Conservation (phyloP, 2,797 vertebrate genomes). For the Monodelphis domestica region DNA sequence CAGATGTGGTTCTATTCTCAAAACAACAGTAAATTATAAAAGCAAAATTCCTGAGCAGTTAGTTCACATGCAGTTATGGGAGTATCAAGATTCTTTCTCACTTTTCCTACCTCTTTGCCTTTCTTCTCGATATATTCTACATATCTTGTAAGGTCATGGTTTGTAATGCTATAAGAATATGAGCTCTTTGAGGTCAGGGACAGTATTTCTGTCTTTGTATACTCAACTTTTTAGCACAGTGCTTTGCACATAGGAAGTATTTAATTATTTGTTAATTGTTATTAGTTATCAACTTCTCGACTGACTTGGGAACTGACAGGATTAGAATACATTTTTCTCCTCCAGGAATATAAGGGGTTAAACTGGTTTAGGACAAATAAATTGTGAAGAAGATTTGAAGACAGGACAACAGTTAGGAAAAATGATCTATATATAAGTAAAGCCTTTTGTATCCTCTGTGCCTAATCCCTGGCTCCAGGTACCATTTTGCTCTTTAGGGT, state of each 20-base stretch:
- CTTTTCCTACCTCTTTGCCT: not conserved
- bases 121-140: not conserved
- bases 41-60: not conserved
- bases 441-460: not conserved
- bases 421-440: not conserved
- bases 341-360: not conserved
- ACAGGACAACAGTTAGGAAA: not conserved
- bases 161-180: not conserved
- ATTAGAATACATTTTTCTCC: not conserved
- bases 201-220: not conserved
- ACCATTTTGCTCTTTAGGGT: not conserved
- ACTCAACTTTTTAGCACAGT: not conserved
- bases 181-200: not conserved
- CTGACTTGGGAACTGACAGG: not conserved
- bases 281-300: too few relatives aligned
- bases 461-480: too few relatives aligned
- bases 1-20: not conserved
- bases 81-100: not conserved
- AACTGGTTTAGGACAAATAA: not conserved
- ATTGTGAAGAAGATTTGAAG: not conserved
- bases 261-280: too few relatives aligned
- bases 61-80: not conserved
- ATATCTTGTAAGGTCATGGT: not conserved
- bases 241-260: not conserved
- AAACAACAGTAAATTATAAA: not conserved